phyloP scores from a whole-genome alignment of 1,140 invertebrate genomes.

The Diachasmimorpha longicaudata region DNA sequence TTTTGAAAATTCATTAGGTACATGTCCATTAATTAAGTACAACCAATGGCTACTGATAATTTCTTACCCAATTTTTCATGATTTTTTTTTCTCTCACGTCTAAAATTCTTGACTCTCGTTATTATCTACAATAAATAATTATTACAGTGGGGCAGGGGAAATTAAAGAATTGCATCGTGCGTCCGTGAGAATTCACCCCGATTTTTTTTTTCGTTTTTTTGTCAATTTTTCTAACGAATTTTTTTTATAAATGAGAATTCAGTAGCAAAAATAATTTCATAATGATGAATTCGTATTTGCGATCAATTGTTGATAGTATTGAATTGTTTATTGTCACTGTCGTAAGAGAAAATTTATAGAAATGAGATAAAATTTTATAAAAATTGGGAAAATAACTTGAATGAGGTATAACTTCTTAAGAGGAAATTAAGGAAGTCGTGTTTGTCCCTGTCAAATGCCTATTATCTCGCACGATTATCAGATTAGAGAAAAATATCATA shows the following conservation, averaged over 20 bases:
- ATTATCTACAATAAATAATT: background rate
- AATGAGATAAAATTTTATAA: no score
- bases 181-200: conserved; percentile 15
- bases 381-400: no score
- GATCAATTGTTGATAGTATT: no score
- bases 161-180: conserved; percentile 18
- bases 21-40: background rate
- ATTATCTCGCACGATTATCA: no score
- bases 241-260: background rate
- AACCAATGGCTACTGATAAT: background rate
- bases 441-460: no score
- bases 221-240: background rate
- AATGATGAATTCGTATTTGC: background rate
- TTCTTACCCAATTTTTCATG: background rate
- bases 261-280: conserved; percentile 16
- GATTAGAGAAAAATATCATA: no score
- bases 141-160: background rate
- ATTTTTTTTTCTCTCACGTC: background rate
- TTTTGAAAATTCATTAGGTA: background rate
- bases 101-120: background rate
- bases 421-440: no score
- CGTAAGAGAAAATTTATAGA: no score
- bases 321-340: no score
- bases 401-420: no score
- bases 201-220: background rate